These are phyloP conservation scores for Caenorhabditis brenneri DNA, from an alignment of 1,140 invertebrate genomes.

Conservation along the genomic window DNA sequence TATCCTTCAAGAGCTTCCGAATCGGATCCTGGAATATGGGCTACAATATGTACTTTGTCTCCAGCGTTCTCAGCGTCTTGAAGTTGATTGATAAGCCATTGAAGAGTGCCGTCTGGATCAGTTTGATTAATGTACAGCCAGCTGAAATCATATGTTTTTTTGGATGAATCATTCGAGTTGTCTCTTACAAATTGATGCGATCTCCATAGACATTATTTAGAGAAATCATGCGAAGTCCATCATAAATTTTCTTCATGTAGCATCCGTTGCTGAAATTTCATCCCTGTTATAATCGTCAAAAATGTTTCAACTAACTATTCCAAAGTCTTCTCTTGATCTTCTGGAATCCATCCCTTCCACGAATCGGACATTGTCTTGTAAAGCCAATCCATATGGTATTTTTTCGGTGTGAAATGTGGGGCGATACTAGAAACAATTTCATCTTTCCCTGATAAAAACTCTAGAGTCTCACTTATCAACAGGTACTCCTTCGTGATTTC, in stretches of 20 bases:
- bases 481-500: conserved; percentile 63
- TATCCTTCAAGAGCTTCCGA: conserved; percentile 59
- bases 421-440: conserved; percentile 52
- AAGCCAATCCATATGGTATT: conserved; percentile 63
- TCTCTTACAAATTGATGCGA: conserved; percentile 72
- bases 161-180: background rate
- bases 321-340: conserved; percentile 53
- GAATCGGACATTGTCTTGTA: conserved; percentile 60
- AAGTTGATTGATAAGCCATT: conserved; percentile 91
- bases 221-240: conserved; percentile 72
- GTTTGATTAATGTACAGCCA: conserved; percentile 93
- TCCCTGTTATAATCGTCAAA: background rate
- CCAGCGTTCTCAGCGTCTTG: conserved; percentile 88
- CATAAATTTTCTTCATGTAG: conserved; percentile 70
- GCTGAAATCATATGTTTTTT: conserved; percentile 78
- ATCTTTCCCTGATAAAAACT: background rate
- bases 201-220: conserved; percentile 73
- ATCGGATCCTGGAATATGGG: conserved; percentile 60
- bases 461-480: conserved; percentile 51
- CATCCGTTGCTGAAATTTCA: conserved; percentile 71
- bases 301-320: conserved; percentile 35
- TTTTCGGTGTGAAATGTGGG: conserved; percentile 59
- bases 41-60: conserved; percentile 77
- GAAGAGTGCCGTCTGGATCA: conserved; percentile 89
- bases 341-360: conserved; percentile 60